A percentile compares a stretch with the other conserved stretches of the same genome.
These are phyloP conservation scores for Aspidoscelis tigris DNA, from an alignment of 2,113 vertebrate species.

Conservation along the genomic window DNA sequence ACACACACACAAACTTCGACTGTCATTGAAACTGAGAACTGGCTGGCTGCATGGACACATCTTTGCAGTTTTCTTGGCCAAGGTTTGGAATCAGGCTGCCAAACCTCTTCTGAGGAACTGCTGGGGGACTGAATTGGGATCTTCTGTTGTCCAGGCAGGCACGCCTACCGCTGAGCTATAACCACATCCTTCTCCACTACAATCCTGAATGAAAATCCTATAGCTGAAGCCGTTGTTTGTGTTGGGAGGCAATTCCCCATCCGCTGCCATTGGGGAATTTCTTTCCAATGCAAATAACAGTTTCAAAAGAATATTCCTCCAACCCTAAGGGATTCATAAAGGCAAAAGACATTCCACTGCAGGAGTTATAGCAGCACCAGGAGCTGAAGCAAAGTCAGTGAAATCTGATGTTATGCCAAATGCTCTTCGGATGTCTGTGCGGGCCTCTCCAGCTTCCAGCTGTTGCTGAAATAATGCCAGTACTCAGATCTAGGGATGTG, in stretches of 20 bases:
- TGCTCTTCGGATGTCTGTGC: no score
- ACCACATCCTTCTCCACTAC: not conserved
- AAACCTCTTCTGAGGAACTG: no score
- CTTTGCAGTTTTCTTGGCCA: no score
- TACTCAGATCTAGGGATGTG: not conserved
- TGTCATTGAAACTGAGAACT: no score
- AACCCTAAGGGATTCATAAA: not conserved
- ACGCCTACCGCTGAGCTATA: not conserved
- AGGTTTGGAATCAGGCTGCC: no score
- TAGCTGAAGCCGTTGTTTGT: not conserved
- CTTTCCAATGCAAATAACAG: not conserved
- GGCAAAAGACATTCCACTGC: not conserved
- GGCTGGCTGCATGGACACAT: no score
- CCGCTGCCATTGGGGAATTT: not conserved
- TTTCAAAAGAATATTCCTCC: not conserved
- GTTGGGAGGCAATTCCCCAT: not conserved
- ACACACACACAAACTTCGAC: no score
- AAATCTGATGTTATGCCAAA: not conserved
- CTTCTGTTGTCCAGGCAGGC: no score
- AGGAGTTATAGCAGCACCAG: not conserved
- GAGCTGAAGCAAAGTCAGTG: not conserved
- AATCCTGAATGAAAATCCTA: not conserved
- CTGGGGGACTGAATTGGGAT: no score
- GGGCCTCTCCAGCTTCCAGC: not conserved
- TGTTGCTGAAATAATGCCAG: not conserved